A percentile compares a stretch with the other conserved stretches of the same genome.
Conservation (phyloP, 2,888 invertebrate species). For the Phytoseiulus persimilis region DNA sequence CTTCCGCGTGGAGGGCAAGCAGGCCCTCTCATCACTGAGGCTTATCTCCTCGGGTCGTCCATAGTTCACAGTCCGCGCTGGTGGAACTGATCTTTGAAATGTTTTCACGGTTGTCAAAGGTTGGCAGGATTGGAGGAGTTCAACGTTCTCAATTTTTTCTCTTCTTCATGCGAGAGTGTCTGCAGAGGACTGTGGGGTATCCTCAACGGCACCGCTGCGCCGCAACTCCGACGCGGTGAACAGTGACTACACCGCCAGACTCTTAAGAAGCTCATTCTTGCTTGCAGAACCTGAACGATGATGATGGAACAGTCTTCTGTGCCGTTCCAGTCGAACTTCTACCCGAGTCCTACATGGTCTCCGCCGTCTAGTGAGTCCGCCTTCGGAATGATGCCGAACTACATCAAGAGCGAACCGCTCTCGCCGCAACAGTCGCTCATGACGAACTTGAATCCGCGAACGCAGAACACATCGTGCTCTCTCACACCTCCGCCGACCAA, state of each 20-base stretch:
- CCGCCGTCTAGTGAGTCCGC: constrained; percentile 18
- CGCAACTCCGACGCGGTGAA: too few relatives aligned
- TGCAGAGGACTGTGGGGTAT: neutral
- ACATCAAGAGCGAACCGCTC: constrained; percentile 29
- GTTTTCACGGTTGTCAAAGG: neutral
- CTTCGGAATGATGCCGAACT: neutral
- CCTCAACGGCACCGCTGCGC: neutral
- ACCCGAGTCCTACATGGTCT: constrained; percentile 32
- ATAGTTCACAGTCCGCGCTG: neutral
- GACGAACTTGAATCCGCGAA: neutral
- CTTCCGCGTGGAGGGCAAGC: neutral
- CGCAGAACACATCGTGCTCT: neutral
- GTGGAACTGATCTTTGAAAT: neutral
- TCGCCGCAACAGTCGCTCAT: constrained; percentile 18
- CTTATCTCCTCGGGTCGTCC: neutral
- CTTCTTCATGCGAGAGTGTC: neutral
- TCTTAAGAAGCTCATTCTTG: neutral
- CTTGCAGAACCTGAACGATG: neutral
- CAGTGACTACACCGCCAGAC: neutral
- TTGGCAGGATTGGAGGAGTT: neutral
- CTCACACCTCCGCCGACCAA: constrained; percentile 16
- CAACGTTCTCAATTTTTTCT: neutral
- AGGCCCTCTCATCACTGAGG: neutral
- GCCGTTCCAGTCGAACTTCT: neutral
- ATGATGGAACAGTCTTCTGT: neutral